Conservation (phyloP, 2,888 invertebrate species). For the Leptinotarsa haldemani region DNA sequence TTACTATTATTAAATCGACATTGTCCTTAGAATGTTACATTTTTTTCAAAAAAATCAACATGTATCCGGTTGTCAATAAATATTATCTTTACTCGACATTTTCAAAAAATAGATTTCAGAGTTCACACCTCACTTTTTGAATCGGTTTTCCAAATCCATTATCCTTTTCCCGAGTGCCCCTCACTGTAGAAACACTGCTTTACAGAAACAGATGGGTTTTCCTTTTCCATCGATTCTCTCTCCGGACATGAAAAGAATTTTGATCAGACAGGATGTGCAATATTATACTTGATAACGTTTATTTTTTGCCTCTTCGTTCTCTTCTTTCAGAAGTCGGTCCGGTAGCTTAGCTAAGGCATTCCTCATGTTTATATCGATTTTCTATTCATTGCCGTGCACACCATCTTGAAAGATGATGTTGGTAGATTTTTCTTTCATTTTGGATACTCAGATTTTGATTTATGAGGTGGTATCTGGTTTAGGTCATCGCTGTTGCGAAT, state of each 20-base stretch:
- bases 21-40: no score
- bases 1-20: no score
- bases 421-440: conserved; percentile 6
- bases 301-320: conserved; percentile 50
- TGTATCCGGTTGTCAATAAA: background rate
- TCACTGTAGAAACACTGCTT: conserved; percentile 44
- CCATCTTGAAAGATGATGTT: conserved; percentile 17
- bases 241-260: conserved; percentile 57
- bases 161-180: conserved; percentile 12
- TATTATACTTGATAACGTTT: conserved; percentile 57
- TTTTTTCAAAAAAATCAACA: no score
- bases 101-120: background rate
- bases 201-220: conserved; percentile 53
- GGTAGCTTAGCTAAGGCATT: conserved; percentile 45
- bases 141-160: conserved; percentile 20
- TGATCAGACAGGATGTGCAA: conserved; percentile 55
- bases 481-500: background rate
- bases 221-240: conserved; percentile 53
- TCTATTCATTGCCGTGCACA: conserved; percentile 16
- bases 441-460: conserved; percentile 9
- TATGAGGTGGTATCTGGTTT: background rate
- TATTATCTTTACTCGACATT: background rate
- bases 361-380: conserved; percentile 45
- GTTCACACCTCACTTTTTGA: background rate
- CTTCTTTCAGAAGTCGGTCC: conserved; percentile 30